These are phyloP conservation scores for Guaruba guarouba DNA, from an alignment of 2,113 vertebrate genomes.

Conservation along the genomic window DNA sequence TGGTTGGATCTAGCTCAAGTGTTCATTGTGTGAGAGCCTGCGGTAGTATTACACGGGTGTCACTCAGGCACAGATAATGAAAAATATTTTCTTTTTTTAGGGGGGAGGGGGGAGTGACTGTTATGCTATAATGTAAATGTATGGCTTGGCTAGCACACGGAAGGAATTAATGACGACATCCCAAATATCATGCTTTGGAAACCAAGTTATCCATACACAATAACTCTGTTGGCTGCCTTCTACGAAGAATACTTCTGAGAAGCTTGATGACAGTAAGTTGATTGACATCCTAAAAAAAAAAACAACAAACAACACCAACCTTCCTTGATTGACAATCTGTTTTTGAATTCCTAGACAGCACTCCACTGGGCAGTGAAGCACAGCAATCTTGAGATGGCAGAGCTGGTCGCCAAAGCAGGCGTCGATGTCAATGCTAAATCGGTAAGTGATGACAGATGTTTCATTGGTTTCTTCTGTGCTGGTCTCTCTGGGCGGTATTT, in stretches of 20 bases:
- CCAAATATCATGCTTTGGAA: slow-evolving; percentile 26
- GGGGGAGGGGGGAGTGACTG: background rate
- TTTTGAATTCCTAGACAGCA: slow-evolving; percentile 71
- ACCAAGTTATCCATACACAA: slow-evolving; percentile 7
- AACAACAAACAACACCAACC: background rate
- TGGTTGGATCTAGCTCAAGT: slow-evolving; percentile 56
- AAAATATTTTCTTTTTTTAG: background rate
- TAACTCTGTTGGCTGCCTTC: slow-evolving; percentile 37
- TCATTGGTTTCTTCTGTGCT: slow-evolving; percentile 63
- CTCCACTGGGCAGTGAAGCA: slow-evolving; percentile 77
- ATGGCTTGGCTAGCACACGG: background rate
- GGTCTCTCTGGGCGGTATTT: slow-evolving; percentile 67
- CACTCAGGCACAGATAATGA: slow-evolving; percentile 47
- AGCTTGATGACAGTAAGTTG: slow-evolving; percentile 58
- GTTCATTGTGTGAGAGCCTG: slow-evolving; percentile 39
- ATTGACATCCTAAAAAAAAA: slow-evolving; percentile 49
- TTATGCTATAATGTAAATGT: slow-evolving; percentile 3
- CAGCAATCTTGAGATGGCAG: slow-evolving; percentile 65
- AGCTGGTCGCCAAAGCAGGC: slow-evolving; percentile 77
- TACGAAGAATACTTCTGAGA: slow-evolving; percentile 30
- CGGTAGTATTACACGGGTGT: slow-evolving; percentile 41
- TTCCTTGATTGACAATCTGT: slow-evolving; percentile 68
- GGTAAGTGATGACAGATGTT: slow-evolving; percentile 78
- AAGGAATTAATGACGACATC: slow-evolving; percentile 19
- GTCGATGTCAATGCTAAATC: slow-evolving; percentile 80